A percentile compares a stretch with the other conserved stretches of the same genome.
These are phyloP conservation scores for Megathymus violae DNA, from an alignment of 1,140 invertebrate species.

Conservation along the genomic window DNA sequence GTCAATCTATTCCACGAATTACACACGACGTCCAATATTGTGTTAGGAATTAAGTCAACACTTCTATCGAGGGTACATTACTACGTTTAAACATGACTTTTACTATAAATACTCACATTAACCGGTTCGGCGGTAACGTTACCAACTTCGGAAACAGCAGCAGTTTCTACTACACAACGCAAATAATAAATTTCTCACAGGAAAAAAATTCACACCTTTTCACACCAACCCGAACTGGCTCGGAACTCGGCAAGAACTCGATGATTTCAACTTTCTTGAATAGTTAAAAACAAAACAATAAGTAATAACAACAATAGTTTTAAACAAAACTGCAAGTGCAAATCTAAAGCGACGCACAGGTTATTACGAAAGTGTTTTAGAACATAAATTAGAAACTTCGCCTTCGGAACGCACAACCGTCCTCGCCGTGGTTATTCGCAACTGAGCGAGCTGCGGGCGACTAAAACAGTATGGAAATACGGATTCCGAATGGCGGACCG, in stretches of 20 bases:
- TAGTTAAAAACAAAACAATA: too few relatives aligned
- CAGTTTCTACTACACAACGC: slow-evolving; percentile 37
- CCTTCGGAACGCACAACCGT: not conserved
- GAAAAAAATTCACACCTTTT: slow-evolving; percentile 32
- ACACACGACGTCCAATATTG: not conserved
- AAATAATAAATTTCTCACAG: slow-evolving; percentile 32
- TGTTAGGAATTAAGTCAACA: not conserved
- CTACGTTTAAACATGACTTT: slow-evolving; percentile 4
- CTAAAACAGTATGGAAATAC: not conserved
- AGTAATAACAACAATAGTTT: slow-evolving; percentile 1
- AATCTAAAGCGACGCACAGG: not conserved
- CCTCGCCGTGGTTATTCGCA: not conserved
- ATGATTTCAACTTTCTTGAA: too few relatives aligned
- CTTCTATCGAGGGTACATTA: not conserved
- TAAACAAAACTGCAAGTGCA: not conserved
- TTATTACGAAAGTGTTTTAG: not conserved
- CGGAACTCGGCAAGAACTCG: too few relatives aligned
- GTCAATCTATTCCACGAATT: not conserved
- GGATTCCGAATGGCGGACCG: not conserved
- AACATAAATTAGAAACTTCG: not conserved
- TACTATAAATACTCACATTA: slow-evolving; percentile 35
- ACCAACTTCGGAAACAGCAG: slow-evolving; percentile 31
- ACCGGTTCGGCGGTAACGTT: slow-evolving; percentile 30
- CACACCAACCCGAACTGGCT: slow-evolving; percentile 34
- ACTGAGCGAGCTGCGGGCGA: not conserved